Evolutionary conservation across 2,888 invertebrate genomes (phyloP).

Genomic region (Idaea biselata): DNA sequence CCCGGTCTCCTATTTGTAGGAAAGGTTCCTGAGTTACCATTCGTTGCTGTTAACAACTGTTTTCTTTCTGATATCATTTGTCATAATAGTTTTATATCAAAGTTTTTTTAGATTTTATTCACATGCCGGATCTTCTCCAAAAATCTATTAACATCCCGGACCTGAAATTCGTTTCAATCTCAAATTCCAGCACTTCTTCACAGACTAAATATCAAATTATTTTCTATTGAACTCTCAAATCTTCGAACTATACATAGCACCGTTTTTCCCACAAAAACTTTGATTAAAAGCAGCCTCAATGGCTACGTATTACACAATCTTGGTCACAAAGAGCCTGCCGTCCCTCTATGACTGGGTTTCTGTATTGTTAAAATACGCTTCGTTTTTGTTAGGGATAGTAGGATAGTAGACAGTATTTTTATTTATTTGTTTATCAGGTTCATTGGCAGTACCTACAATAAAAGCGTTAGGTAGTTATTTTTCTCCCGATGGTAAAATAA

Average conservation of each 20-base stretch:
- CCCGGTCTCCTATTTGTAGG: too few species aligned
- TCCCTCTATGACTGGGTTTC: conserved; percentile 28
- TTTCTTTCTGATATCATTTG: too few species aligned
- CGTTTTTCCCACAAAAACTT: neutral
- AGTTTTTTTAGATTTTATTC: conserved; percentile 9
- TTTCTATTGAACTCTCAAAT: neutral
- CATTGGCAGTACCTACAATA: too few species aligned
- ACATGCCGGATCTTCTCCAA: neutral
- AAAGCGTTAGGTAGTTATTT: too few species aligned
- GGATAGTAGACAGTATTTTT: too few species aligned
- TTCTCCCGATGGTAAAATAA: too few species aligned
- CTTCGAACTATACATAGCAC: neutral
- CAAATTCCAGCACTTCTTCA: neutral
- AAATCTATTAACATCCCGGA: neutral
- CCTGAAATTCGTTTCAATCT: neutral
- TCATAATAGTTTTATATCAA: too few species aligned
- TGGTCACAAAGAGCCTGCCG: conserved; percentile 24
- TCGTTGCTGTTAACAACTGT: too few species aligned
- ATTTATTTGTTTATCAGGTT: too few species aligned
- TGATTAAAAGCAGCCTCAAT: neutral
- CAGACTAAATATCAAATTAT: neutral
- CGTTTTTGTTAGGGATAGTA: conserved; percentile 18
- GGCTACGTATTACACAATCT: conserved; percentile 22
- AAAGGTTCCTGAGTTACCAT: too few species aligned
- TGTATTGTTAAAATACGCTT: conserved; percentile 27